Percentiles rank a stretch among this genome's conserved stretches.
Conservation (phyloP, 2,113 vertebrate genomes). For the Ploceus nigricollis region DNA sequence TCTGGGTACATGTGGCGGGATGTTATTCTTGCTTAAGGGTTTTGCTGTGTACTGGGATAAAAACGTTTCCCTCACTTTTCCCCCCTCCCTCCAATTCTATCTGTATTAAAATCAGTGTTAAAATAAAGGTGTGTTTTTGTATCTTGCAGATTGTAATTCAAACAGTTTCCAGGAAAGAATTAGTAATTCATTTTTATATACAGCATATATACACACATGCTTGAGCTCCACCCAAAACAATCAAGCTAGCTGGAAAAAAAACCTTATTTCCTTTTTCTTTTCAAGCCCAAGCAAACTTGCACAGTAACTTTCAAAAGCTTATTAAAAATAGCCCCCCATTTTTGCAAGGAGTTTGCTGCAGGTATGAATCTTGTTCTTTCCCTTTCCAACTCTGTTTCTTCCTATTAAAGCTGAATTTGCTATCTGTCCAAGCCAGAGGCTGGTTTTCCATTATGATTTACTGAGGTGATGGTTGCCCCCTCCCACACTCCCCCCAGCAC, state of each 20-base stretch:
- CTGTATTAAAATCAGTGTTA: slow-evolving; percentile 46
- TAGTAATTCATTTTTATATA: slow-evolving; percentile 69
- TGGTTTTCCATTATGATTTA: slow-evolving; percentile 47
- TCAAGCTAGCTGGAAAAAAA: slow-evolving; percentile 62
- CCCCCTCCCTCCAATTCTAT: not conserved
- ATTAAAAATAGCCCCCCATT: not conserved
- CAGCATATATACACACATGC: slow-evolving; percentile 3
- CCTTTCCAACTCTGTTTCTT: not conserved
- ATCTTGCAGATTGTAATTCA: slow-evolving; percentile 78
- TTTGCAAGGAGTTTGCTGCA: slow-evolving; percentile 17
- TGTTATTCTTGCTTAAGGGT: slow-evolving; percentile 40
- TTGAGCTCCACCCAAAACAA: slow-evolving; percentile 63
- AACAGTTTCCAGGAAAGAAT: slow-evolving; percentile 75
- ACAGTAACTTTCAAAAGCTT: slow-evolving; percentile 22
- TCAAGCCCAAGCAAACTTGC: slow-evolving; percentile 44
- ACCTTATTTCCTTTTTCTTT: slow-evolving; percentile 62
- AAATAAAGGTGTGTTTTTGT: slow-evolving; percentile 70
- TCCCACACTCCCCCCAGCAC: not conserved
- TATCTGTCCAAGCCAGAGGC: slow-evolving; percentile 43
- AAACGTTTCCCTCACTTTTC: not conserved
- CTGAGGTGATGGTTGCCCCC: slow-evolving; percentile 12
- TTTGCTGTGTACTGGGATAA: slow-evolving; percentile 37
- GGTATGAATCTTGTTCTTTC: not conserved
- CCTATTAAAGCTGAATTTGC: slow-evolving; percentile 42
- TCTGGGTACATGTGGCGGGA: not conserved